A percentile compares a stretch with the other conserved stretches of the same genome.
Conservation (phyloP, 35 echinoderm and acorn worm species). For the Anneissia japonica region DNA sequence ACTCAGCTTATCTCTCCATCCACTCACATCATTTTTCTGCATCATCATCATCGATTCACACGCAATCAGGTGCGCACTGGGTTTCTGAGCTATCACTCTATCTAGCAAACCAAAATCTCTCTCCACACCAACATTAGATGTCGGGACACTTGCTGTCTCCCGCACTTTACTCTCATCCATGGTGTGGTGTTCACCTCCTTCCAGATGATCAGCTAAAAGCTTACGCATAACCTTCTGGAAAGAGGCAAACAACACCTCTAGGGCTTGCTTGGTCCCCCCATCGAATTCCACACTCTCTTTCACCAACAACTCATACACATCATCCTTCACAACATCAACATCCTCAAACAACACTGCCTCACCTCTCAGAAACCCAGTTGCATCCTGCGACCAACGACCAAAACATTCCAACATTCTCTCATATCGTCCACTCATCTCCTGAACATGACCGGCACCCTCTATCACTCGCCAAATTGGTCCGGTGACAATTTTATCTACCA, state of each 20-base stretch:
- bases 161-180: slow-evolving; percentile 19
- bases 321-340: slow-evolving; percentile 23
- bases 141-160: slow-evolving; percentile 53
- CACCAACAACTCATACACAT: slow-evolving; percentile 33
- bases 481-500: slow-evolving; percentile 35
- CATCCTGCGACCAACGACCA: slow-evolving; percentile 19
- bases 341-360: slow-evolving; percentile 18
- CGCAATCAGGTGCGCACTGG: slow-evolving; percentile 32
- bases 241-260: slow-evolving; percentile 25
- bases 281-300: slow-evolving; percentile 2
- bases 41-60: slow-evolving; percentile 58
- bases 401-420: slow-evolving; percentile 29
- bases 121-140: slow-evolving; percentile 61
- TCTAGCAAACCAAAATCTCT: slow-evolving; percentile 67
- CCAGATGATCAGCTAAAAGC: slow-evolving; percentile 14
- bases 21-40: slow-evolving; percentile 37
- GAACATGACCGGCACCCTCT: slow-evolving; percentile 3
- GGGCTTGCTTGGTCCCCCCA: slow-evolving; percentile 4
- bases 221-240: neutral
- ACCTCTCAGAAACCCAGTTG: slow-evolving; percentile 29
- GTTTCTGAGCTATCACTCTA: slow-evolving; percentile 43
- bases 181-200: slow-evolving; percentile 4
- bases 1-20: slow-evolving; percentile 23
- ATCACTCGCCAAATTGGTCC: slow-evolving; percentile 29
- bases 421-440: slow-evolving; percentile 26